Evolutionary conservation across 1,140 invertebrate genomes (phyloP).

Genomic region (Drosophila pectinifera): DNA sequence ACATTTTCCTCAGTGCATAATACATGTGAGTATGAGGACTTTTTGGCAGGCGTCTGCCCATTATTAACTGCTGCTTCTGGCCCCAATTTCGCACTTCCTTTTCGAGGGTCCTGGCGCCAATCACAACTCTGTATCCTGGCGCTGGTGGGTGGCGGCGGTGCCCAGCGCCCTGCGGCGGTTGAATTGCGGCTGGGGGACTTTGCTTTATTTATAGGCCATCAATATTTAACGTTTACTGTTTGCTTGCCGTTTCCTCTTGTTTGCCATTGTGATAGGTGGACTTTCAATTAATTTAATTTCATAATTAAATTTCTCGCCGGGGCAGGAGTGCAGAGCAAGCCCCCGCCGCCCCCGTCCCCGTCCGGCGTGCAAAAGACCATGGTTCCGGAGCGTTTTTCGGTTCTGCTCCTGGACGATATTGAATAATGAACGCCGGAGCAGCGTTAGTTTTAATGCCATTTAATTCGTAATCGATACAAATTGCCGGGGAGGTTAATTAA

Average conservation of each 20-base stretch:
- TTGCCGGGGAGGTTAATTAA: conserved; percentile 51
- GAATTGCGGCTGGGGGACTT: conserved; percentile 2
- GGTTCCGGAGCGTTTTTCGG: neutral
- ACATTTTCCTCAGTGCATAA: conserved; percentile 3
- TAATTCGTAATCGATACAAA: conserved; percentile 41
- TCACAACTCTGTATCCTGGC: conserved; percentile 11
- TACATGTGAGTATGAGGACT: conserved; percentile 12
- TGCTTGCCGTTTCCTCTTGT: conserved; percentile 32
- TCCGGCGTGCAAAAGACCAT: too few species aligned
- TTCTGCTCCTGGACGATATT: neutral
- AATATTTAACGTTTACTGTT: conserved; percentile 72
- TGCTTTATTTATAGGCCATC: conserved; percentile 70
- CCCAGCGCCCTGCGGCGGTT: neutral
- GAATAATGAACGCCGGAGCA: conserved; percentile 1
- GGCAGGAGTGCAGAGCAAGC: conserved; percentile 43
- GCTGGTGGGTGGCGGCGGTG: neutral
- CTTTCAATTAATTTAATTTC: conserved; percentile 73
- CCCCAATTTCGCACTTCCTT: conserved; percentile 26
- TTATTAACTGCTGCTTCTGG: conserved; percentile 62
- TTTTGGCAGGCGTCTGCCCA: conserved; percentile 50
- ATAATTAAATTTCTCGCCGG: conserved; percentile 57
- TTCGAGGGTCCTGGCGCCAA: conserved; percentile 40
- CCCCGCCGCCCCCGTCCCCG: too few species aligned
- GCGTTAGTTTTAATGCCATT: conserved; percentile 44
- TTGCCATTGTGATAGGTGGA: conserved; percentile 32